Conservation (phyloP, 2,888 invertebrate genomes). For the Epistrophella euchroma region DNA sequence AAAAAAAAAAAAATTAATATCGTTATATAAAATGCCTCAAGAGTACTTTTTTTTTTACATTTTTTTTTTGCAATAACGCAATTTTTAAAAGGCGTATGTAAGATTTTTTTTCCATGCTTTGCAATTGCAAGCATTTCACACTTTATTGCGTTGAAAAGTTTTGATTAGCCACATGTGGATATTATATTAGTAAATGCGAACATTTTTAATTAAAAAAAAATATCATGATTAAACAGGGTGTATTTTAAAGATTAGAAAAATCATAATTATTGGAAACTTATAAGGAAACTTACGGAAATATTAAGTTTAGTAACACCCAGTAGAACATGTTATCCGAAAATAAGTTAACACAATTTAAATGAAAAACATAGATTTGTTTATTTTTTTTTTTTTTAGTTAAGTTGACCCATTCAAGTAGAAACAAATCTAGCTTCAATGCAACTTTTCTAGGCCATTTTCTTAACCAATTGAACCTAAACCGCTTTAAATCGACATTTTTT, state of each 20-base stretch:
- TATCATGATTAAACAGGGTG: not conserved
- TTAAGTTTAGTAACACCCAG: too few relatives aligned
- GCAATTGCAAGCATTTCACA: conserved; percentile 22
- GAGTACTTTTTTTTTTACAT: not conserved
- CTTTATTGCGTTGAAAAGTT: conserved; percentile 29
- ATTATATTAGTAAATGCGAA: not conserved
- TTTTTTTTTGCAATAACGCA: not conserved
- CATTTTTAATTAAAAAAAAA: not conserved
- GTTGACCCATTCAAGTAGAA: too few relatives aligned
- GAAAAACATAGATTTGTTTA: too few relatives aligned
- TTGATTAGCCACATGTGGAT: not conserved
- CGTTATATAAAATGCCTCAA: conserved; percentile 27
- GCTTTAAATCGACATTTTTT: not conserved
- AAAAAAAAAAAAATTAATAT: conserved; percentile 22
- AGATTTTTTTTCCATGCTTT: conserved; percentile 18
- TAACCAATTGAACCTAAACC: not conserved
- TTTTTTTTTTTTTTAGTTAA: too few relatives aligned
- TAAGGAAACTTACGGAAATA: too few relatives aligned
- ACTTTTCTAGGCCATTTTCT: not conserved
- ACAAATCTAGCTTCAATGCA: too few relatives aligned
- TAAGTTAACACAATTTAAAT: too few relatives aligned
- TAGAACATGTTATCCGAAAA: not conserved
- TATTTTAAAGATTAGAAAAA: too few relatives aligned
- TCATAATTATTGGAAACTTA: too few relatives aligned
- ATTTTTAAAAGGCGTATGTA: conserved; percentile 17